A percentile compares a stretch with the other conserved stretches of the same genome.
phyloP scores from a whole-genome alignment of 2,888 invertebrate species.

The Scaptomyza caliginosa region DNA sequence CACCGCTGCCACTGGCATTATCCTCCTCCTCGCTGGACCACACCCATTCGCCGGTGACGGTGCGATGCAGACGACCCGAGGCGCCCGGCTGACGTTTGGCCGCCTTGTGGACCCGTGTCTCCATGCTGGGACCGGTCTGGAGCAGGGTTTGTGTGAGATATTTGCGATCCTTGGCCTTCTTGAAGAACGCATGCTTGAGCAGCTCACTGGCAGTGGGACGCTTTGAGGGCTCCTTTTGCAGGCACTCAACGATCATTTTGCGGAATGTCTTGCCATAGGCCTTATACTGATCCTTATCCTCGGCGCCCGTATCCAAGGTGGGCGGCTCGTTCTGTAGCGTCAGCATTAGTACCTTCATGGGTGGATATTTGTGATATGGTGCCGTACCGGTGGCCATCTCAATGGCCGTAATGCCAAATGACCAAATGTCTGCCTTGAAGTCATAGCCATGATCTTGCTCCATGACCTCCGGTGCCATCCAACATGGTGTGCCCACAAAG shows the following conservation, averaged over 20 bases:
- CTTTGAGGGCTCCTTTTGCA: conserved; percentile 97
- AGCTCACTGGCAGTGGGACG: conserved; percentile 97
- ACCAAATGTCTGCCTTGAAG: conserved; percentile 94
- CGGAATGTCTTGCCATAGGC: conserved; percentile 98
- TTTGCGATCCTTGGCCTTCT: conserved; percentile 97
- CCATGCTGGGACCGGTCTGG: conserved; percentile 93
- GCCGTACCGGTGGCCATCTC: conserved; percentile 99
- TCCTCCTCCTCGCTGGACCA: conserved; percentile 98
- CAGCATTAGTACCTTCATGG: conserved; percentile 99
- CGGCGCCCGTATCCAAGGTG: conserved; percentile 96
- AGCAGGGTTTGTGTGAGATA: conserved; percentile 94
- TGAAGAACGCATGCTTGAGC: conserved; percentile 98
- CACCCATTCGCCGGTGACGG: conserved; percentile 98
- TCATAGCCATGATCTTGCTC: conserved; percentile 99
- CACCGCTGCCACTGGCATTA: conserved; percentile 84
- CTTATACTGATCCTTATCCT: conserved; percentile 99
- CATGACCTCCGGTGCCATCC: conserved; percentile 99
- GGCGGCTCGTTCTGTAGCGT: conserved; percentile 99
- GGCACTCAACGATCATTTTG: conserved; percentile 97
- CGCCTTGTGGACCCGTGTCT: conserved; percentile 95
- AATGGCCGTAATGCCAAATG: conserved; percentile 96
- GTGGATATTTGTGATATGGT: conserved; percentile 99
- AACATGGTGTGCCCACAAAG: conserved; percentile 99
- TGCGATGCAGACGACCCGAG: conserved; percentile 93
- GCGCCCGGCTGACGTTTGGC: conserved; percentile 93